Evolutionary conservation across 2,888 invertebrate species (phyloP).

Genomic region (Aricia artaxerxes): DNA sequence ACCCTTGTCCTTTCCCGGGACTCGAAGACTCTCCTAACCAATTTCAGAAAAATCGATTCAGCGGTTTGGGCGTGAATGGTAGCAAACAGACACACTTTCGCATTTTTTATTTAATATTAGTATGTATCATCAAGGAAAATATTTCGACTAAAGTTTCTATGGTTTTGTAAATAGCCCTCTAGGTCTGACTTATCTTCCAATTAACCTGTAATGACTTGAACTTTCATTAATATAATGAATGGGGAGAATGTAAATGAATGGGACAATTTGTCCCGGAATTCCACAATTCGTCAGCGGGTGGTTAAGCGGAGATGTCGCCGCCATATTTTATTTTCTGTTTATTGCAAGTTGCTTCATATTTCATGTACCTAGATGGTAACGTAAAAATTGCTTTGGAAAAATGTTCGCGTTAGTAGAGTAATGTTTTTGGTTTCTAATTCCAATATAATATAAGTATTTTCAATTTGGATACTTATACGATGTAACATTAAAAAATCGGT

Average conservation of each 20-base stretch:
- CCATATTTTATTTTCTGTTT: not conserved
- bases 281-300: not conserved
- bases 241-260: slow-evolving; percentile 20
- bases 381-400: not conserved
- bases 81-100: too few relatives aligned
- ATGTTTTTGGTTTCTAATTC: too few relatives aligned
- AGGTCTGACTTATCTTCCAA: not conserved
- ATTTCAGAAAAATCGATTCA: too few relatives aligned
- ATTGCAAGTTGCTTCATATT: not conserved
- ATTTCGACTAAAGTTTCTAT: not conserved
- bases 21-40: too few relatives aligned
- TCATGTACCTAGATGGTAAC: not conserved
- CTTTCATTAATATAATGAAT: slow-evolving; percentile 28
- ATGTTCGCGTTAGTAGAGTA: not conserved
- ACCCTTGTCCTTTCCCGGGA: too few relatives aligned
- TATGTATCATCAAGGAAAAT: not conserved
- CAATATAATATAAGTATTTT: too few relatives aligned
- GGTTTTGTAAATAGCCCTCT: not conserved
- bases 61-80: too few relatives aligned
- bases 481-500: too few relatives aligned
- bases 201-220: slow-evolving; percentile 20
- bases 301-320: slow-evolving; percentile 10
- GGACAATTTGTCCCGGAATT: slow-evolving; percentile 18
- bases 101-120: too few relatives aligned
- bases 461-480: too few relatives aligned